phyloP scores from a whole-genome alignment of 2,888 invertebrate species.

The Lottia scabra region DNA sequence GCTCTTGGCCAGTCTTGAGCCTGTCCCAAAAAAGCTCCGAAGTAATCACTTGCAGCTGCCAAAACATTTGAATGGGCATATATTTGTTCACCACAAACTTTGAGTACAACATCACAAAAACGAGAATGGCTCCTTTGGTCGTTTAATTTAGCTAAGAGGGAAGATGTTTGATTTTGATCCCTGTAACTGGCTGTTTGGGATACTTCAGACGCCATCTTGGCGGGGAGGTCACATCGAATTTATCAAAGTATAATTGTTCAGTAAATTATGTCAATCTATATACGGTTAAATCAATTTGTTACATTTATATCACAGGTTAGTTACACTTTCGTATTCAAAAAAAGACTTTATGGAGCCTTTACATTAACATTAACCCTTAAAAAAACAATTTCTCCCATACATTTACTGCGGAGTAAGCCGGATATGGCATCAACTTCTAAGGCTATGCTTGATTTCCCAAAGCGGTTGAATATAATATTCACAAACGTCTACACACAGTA shows the following conservation, averaged over 20 bases:
- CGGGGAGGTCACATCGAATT: constrained; percentile 16
- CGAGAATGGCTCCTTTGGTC: constrained; percentile 52
- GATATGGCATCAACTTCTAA: not conserved
- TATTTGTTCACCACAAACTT: constrained; percentile 59
- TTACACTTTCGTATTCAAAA: no score
- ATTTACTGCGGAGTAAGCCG: not conserved
- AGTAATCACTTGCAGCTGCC: constrained; percentile 65
- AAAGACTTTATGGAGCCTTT: no score
- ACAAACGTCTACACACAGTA: no score
- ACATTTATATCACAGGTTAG: no score
- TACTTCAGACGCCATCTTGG: constrained; percentile 49
- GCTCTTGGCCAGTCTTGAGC: constrained; percentile 60
- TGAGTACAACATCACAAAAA: constrained; percentile 66
- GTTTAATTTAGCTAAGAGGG: constrained; percentile 42
- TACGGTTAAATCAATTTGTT: no score
- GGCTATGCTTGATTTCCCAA: no score
- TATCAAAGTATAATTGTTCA: no score
- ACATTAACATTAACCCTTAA: not conserved
- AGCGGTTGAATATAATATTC: no score
- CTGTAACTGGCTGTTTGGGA: constrained; percentile 29
- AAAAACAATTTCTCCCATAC: not conserved
- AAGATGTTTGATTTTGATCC: constrained; percentile 37
- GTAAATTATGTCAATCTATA: no score
- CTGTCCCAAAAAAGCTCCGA: constrained; percentile 55
- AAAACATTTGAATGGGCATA: constrained; percentile 65